A percentile compares a stretch with the other conserved stretches of the same genome.
Conservation (phyloP, 2,113 vertebrate species). For the Sinosuthora webbiana region DNA sequence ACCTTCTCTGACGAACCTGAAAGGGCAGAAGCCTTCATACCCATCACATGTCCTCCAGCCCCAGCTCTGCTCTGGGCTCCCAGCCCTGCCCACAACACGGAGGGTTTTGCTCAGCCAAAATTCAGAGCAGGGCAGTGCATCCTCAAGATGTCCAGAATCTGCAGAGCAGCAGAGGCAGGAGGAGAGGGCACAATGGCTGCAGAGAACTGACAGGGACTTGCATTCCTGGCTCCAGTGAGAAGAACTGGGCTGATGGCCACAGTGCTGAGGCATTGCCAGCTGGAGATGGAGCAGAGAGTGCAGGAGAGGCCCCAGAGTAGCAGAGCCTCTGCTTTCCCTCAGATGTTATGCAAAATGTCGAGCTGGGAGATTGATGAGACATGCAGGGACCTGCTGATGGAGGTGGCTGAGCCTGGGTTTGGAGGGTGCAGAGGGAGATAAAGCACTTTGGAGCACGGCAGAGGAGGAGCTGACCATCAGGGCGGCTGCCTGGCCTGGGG, state of each 20-base stretch:
- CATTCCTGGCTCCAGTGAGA: neutral
- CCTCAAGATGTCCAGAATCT: neutral
- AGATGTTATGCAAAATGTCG: neutral
- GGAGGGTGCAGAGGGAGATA: neutral
- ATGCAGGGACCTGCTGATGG: neutral
- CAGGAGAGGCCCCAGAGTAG: neutral
- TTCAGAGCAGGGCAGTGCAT: neutral
- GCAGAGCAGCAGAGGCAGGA: neutral
- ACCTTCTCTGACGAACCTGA: neutral
- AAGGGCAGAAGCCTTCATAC: neutral
- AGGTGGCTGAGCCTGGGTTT: neutral
- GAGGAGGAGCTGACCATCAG: neutral
- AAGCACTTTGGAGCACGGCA: neutral
- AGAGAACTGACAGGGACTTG: neutral
- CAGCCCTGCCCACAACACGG: neutral
- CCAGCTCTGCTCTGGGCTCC: neutral
- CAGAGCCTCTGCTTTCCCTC: neutral
- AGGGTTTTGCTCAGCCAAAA: neutral
- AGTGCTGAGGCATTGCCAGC: fast-evolving
- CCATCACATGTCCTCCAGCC: fast-evolving
- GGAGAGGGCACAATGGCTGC: neutral
- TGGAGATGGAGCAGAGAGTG: neutral
- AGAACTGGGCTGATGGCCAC: neutral
- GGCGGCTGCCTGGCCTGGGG: neutral
- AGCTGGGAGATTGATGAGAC: neutral